Base-by-base conservation (phyloP, 2,797 vertebrate species). In the Knipowitschia caucasica region DNA sequence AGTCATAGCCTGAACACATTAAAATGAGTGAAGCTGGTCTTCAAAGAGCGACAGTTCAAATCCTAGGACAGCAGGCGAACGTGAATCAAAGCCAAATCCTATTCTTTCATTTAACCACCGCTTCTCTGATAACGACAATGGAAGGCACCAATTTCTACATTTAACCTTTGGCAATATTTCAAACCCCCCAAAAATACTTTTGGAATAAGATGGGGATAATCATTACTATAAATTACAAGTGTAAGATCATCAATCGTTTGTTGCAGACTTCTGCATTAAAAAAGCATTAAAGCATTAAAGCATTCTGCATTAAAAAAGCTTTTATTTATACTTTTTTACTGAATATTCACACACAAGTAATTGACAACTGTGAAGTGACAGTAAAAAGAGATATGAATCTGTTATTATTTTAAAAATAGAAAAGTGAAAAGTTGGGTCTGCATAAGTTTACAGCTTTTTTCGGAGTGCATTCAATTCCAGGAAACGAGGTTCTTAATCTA, bases 21-120 rank as follows among this genome's bases (percentile, higher is more conserved):
- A 83, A 80, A 75, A 73, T 86, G 82, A 86, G 82, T 84, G 79
- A 88, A 71, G 80, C 53, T 55, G 68, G 67, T 77, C 79, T 80
- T 80, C 73, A 78, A 82, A 77, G 77, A 69, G 61, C 62, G 33
- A 61, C 75, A 50, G 73, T 77, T 83, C 70, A 81, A 83, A 79
- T 79, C 83, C 76, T 59, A 11, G 56, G 66, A 79, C 71, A 64
- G 73, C 42, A 49, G 52, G 51, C 49, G 34, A 53, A 64, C 63
- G 79, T 80, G 67, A 81, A 79, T 84, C 71, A 81, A 61, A 67
- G 66, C 51, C 31, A 51, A 57, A 71, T 64, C 59, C 70, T 79
- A 78, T 74, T 79, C 70, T 79, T 75, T 83, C 67, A 72, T 80
- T 83, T 69, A 79, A 68, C 59, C 31, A 7, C 56, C 63, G 76